Percentiles rank a stretch among this genome's conserved stretches.
Conservation (phyloP, 2,797 vertebrate genomes). For the Psittacula derbiana region DNA sequence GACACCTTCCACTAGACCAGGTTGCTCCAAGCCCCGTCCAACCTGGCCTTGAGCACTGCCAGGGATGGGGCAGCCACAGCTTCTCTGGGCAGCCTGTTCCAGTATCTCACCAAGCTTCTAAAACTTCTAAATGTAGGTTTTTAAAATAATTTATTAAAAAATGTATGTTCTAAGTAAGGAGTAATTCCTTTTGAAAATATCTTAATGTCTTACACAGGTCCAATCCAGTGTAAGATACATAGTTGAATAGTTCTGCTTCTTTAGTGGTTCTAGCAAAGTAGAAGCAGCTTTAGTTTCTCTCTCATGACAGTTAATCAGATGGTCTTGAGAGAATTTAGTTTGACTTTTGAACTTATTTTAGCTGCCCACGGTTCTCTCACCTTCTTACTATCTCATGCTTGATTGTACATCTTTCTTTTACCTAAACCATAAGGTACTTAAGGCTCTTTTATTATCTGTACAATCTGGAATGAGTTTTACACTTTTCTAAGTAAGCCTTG, state of each 20-base stretch:
- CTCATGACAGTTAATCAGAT: background rate
- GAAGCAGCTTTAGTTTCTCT: background rate
- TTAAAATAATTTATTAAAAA: background rate
- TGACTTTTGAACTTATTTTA: background rate
- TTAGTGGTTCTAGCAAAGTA: background rate
- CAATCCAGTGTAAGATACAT: background rate
- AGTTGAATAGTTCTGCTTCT: background rate
- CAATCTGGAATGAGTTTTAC: background rate
- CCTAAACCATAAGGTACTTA: background rate
- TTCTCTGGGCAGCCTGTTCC: background rate
- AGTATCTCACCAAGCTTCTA: background rate
- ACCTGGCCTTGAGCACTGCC: too few relatives aligned
- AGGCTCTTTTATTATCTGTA: background rate
- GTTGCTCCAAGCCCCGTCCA: too few relatives aligned
- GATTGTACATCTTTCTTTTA: background rate
- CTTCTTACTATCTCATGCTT: background rate
- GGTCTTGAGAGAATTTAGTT: background rate
- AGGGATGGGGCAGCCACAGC: background rate
- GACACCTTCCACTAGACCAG: background rate
- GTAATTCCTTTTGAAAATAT: background rate
- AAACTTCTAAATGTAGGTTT: background rate
- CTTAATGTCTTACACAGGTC: background rate
- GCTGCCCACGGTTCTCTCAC: fast-evolving
- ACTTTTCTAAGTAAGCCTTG: background rate
- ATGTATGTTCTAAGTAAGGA: background rate